A percentile compares a stretch with the other conserved stretches of the same genome.
phyloP scores from a whole-genome alignment of 2,113 vertebrate genomes.

The Cnemophilus loriae region DNA sequence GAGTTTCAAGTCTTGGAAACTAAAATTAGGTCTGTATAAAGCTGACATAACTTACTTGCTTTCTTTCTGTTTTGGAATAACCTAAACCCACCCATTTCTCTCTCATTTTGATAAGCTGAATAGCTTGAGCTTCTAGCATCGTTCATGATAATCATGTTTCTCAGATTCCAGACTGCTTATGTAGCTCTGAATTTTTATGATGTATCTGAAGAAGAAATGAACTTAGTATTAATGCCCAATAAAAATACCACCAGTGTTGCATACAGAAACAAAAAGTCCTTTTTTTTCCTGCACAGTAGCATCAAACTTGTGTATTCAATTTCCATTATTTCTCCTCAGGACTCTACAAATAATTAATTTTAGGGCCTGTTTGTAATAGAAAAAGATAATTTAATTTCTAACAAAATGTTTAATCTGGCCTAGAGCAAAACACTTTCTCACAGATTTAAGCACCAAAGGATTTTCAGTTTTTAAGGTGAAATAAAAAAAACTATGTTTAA shows the following conservation, averaged over 20 bases:
- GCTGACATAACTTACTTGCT: background rate
- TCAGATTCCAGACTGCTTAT: background rate
- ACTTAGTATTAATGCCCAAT: background rate
- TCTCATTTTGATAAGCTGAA: background rate
- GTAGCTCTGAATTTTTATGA: background rate
- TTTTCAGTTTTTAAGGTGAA: background rate
- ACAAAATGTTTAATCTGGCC: background rate
- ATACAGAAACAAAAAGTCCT: background rate
- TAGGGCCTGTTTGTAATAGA: background rate
- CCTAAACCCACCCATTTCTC: background rate
- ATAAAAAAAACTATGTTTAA: background rate
- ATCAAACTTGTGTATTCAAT: background rate
- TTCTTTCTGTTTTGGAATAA: background rate
- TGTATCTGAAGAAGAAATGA: background rate
- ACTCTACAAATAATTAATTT: conserved; percentile 8
- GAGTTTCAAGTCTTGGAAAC: background rate
- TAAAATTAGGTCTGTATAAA: background rate
- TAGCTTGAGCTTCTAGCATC: background rate
- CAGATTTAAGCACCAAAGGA: background rate
- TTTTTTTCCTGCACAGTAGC: background rate
- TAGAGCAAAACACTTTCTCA: background rate
- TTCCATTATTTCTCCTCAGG: conserved; percentile 6
- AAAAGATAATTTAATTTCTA: background rate
- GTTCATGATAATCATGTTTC: background rate
- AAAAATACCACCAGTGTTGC: background rate